Evolutionary conservation across 2,888 invertebrate genomes (phyloP), one percentile per base, ranked within the genome.

Genomic region (Latrodectus hesperus): DNA sequence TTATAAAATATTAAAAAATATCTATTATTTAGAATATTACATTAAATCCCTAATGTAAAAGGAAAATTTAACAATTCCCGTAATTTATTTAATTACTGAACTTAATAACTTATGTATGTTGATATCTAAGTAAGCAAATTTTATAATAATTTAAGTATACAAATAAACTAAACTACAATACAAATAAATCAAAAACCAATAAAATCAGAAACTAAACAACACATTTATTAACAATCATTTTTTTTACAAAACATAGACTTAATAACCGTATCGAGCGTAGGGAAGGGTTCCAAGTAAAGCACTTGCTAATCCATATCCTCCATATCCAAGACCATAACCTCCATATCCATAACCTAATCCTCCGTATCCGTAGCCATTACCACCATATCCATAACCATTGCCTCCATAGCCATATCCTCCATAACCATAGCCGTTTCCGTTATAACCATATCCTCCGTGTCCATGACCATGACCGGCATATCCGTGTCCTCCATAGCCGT

Each of bases 401-500:
- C 10, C 60, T 16, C 6, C 60, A 60, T 60, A 0, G 12, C 60
- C 60, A 60, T 60, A 60, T 16, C 60, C 60, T 60, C 60, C 60
- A 60, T 60, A 11, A 6, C 60, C 60, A n/a, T 60, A 60, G 60
- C 60, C 60, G 6, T 16, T 16, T 60, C 60, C 60, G 4, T 67
- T 16, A 17, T n/a, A 11, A 17, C 67, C 67, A 17, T 67, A 17
- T n/a, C 17, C 12, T 1, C 17, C 67, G n/a, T 68, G 68, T 68
- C 52, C 68, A 22, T 53, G 52, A 17, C 68, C 78, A 70, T 67
- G 68, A 16, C 51, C 76, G 17, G 64, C 76, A 65, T 76, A 76
- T 76, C 76, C 77, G 6, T 52, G 68, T 22, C 78, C 77, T n/a
- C 68, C 78, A 22, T 22, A 38, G 8, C 76, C 76, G 17, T 67